Evolutionary conservation across 2,113 vertebrate genomes (phyloP).

Genomic region (Muscicapa adusta): DNA sequence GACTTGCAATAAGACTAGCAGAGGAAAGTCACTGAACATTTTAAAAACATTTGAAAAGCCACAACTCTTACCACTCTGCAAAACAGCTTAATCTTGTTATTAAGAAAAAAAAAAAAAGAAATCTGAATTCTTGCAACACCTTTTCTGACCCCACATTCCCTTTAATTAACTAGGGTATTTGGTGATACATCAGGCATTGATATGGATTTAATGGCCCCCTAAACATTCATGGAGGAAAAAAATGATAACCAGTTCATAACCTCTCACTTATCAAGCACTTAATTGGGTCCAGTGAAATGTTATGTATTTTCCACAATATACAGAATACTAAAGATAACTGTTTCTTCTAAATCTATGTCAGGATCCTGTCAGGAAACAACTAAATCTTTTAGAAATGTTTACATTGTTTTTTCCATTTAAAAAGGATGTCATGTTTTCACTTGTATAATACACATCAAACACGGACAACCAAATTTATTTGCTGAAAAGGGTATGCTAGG

Average conservation of each 20-base stretch:
- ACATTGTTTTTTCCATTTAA: neutral
- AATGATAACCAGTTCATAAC: neutral
- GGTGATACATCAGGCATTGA: neutral
- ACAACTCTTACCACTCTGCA: fast-evolving
- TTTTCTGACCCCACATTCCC: neutral
- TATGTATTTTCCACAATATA: neutral
- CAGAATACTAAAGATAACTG: neutral
- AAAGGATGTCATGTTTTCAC: neutral
- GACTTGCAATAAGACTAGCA: neutral
- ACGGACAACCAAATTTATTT: neutral
- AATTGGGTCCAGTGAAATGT: neutral
- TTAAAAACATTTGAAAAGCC: neutral
- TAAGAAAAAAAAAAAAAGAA: neutral
- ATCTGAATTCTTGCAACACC: neutral
- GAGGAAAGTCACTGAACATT: neutral
- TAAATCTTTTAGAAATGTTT: neutral
- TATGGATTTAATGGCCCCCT: neutral
- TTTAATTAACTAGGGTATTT: neutral
- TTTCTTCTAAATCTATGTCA: neutral
- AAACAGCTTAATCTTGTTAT: neutral
- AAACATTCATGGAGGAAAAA: neutral
- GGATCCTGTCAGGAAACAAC: neutral
- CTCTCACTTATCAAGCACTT: neutral
- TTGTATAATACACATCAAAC: neutral
- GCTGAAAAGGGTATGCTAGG: neutral